Evolutionary conservation across 2,888 invertebrate species (phyloP), one percentile per base, ranked within the genome.

Genomic region (Uloborus plumipes): DNA sequence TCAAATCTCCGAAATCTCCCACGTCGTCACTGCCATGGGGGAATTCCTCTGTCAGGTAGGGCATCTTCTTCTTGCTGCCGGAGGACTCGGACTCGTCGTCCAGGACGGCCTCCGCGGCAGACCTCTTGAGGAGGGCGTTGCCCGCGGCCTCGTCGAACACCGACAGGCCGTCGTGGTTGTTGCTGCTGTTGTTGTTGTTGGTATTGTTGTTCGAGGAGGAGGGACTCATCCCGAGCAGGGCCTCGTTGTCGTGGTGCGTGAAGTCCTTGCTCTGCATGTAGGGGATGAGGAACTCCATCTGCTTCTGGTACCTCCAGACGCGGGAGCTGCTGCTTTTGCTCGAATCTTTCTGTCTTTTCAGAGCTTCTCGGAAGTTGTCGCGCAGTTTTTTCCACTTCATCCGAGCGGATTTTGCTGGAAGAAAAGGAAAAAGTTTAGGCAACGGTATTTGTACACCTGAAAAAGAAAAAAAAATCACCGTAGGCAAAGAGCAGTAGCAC

Each of bases 241-340:
- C 39, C 22, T 47, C 58, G n/a, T 74, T 66, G n/a, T 22, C 58
- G 26, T 65, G 47, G 15, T 39, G 2, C 9, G 39, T 74, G 20
- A 61, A 59, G n/a, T 76, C 67, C 7, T 69, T 76, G 26, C 67
- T 76, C 15, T 69, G 67, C 75, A 76, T 76, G 47, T 50, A 69
- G 1, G 75, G 75, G 14, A 76, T 62, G 20, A 76, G 59, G 39
- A 76, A 76, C 14, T 67, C 59, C 75, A 76, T 76, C n/a, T 76
- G 75, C 20, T 55, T 51, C 16, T 67, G 67, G 39, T 67, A 76
- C 14, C 75, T 51, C 75, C 75, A 76, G 13, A 50, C 59, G 20
- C 67, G 16, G 0, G 51, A 26, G 18, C 18, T 14, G 9, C 50
- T 18, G 18, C 69, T 76, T 39, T 39, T 39, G 39, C 39, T 39